Base-by-base conservation (phyloP, 1,140 invertebrate species). In the Heliconius nattereri region DNA sequence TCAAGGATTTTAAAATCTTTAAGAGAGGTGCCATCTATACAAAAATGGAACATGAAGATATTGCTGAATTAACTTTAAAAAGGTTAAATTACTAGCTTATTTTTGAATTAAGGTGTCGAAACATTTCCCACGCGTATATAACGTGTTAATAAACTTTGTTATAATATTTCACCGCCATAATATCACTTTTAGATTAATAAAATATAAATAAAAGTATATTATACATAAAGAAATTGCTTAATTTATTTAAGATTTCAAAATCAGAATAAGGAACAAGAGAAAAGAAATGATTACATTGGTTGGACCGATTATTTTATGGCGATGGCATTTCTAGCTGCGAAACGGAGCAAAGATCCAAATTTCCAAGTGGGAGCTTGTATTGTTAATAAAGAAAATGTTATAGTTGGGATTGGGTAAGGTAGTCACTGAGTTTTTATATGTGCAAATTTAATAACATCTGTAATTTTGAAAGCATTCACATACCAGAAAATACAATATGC, bases 231-330 rank as follows among this genome's bases (percentile, higher is more conserved):
- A 45, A 66, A 66, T 20, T 52, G 7, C 7, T 52, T 52, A 29
- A 66, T 66, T 72, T 72, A 5, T 23, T 72, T 72, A 37, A 72
- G 71, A 66, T 76, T 82, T 70, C 52, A 81, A 29, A 23, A 72
- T 37, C 60, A 60, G 11, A 78, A 60, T 23, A 52, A 76, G 32
- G 75, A 66, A 76, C 76, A 84, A 76, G 80, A 40, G 11, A 94
- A 94, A 84, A 85, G 93, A 23, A 76, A 86, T 40, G 87, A 89
- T 76, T 94, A 92, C 75, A 85, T 95, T 16, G 88, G 90, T 32
- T 98, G 98, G 98, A 94, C 97, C 78, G 98, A 99, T 81, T 99
- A 99, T 94, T 99, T 99, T 88, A 99, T 99, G 98, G 97, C 97
- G 1, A 94, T 96, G 7, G 96, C 97, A 8, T 97, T 98, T 87